Conservation (phyloP, 2,888 invertebrate genomes). For the Hipparchia semele region DNA sequence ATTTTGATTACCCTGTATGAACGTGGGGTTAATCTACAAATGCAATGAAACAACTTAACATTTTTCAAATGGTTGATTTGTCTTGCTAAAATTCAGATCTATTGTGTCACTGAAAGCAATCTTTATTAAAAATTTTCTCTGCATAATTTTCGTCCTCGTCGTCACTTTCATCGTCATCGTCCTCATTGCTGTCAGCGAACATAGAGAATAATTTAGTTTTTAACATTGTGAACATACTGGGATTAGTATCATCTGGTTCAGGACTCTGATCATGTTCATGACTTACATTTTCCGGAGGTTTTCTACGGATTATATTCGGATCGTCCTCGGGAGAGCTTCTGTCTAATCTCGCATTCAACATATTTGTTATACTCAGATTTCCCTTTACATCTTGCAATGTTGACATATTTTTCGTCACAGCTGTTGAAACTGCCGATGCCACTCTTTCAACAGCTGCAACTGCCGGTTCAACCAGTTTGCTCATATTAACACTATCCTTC, state of each 20-base stretch:
- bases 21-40: neutral
- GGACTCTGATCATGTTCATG: conserved; percentile 20
- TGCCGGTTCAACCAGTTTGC: conserved; percentile 29
- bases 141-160: conserved; percentile 27
- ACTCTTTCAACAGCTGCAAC: conserved; percentile 21
- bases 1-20: too few relatives aligned
- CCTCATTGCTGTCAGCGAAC: conserved; percentile 24
- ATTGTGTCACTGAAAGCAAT: conserved; percentile 29
- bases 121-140: conserved; percentile 31
- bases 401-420: conserved; percentile 13
- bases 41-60: neutral
- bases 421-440: conserved; percentile 27
- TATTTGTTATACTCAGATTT: conserved; percentile 18
- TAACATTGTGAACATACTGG: conserved; percentile 32
- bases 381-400: conserved; percentile 15
- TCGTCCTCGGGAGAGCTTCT: conserved; percentile 31
- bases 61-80: neutral
- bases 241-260: conserved; percentile 19
- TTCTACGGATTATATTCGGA: conserved; percentile 9
- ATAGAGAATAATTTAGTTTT: conserved; percentile 34
- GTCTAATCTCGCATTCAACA: conserved; percentile 27
- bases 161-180: conserved; percentile 15
- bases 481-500: conserved; percentile 14
- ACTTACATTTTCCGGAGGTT: conserved; percentile 12
- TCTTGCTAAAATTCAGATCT: neutral